A percentile compares a stretch with the other conserved stretches of the same genome.
These are phyloP conservation scores for Myioborus miniatus DNA, from an alignment of 2,797 vertebrate species.

Conservation along the genomic window DNA sequence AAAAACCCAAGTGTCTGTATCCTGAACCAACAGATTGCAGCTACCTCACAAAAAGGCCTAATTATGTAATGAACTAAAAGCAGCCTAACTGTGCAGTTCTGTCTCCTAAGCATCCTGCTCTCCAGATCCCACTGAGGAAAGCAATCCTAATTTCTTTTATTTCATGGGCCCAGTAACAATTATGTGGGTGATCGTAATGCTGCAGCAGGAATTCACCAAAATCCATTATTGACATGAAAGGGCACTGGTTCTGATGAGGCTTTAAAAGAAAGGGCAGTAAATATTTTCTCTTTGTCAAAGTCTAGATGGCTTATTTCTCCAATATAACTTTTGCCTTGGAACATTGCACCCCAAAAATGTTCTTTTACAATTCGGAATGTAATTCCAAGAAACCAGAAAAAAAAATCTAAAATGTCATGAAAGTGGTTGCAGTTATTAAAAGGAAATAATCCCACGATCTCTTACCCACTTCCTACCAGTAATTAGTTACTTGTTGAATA, in stretches of 20 bases:
- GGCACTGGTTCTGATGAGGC: conserved; percentile 21
- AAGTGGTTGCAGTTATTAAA: conserved; percentile 19
- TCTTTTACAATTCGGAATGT: not conserved
- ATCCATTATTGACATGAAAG: not conserved
- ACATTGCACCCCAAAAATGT: not conserved
- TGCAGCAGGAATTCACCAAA: conserved; percentile 4
- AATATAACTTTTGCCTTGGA: not conserved
- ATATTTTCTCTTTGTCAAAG: not conserved
- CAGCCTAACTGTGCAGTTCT: conserved; percentile 55
- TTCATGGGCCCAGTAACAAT: conserved; percentile 63
- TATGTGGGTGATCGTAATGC: not conserved
- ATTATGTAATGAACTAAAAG: conserved; percentile 51
- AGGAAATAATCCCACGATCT: conserved; percentile 26
- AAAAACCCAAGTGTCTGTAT: not conserved
- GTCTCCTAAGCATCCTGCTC: conserved; percentile 47
- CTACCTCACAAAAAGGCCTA: conserved; percentile 54
- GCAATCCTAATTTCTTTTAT: conserved; percentile 53
- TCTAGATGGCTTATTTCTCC: not conserved
- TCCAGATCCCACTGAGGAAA: conserved; percentile 42
- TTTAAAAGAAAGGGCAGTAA: not conserved
- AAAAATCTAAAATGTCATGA: not conserved
- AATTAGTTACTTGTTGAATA: conserved; percentile 77
- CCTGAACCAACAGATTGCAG: not conserved
- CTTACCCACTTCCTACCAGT: conserved; percentile 28
- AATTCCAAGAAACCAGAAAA: not conserved